These are phyloP conservation scores for Papilio demoleus DNA, from an alignment of 2,888 invertebrate species.

Conservation along the genomic window DNA sequence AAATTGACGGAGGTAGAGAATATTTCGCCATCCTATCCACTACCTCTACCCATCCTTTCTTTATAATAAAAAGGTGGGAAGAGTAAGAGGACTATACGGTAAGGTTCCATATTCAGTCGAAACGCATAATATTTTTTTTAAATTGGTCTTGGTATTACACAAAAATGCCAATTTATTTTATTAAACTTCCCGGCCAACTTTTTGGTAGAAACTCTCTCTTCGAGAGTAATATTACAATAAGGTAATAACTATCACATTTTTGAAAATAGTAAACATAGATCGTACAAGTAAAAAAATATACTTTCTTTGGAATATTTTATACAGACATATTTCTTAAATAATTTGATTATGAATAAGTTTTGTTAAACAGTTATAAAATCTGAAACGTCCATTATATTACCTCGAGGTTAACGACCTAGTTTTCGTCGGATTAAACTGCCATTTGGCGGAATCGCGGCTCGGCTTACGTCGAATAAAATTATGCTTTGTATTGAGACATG, in stretches of 20 bases:
- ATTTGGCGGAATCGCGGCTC: conserved; percentile 48
- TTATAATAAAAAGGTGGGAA: too few species aligned
- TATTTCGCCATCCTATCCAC: too few species aligned
- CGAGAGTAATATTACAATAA: background rate
- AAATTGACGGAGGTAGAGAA: too few species aligned
- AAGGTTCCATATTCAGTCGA: too few species aligned
- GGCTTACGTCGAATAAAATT: conserved; percentile 55
- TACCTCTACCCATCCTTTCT: too few species aligned
- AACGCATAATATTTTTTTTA: too few species aligned
- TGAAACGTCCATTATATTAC: conserved; percentile 30
- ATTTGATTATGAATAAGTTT: background rate
- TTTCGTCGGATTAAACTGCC: conserved; percentile 54
- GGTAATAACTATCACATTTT: background rate
- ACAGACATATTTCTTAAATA: conserved; percentile 3
- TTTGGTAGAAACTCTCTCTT: background rate
- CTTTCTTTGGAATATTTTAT: too few species aligned
- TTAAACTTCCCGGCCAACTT: too few species aligned
- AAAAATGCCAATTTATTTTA: too few species aligned
- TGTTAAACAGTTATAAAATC: background rate
- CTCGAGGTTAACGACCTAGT: conserved; percentile 41
- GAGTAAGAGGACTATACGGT: too few species aligned
- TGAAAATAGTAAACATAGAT: background rate
- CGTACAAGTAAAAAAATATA: too few species aligned
- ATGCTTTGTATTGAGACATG: conserved; percentile 43
- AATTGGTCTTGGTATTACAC: too few species aligned